Conservation (phyloP, 2,113 vertebrate genomes). For the Macquaria ambigua region DNA sequence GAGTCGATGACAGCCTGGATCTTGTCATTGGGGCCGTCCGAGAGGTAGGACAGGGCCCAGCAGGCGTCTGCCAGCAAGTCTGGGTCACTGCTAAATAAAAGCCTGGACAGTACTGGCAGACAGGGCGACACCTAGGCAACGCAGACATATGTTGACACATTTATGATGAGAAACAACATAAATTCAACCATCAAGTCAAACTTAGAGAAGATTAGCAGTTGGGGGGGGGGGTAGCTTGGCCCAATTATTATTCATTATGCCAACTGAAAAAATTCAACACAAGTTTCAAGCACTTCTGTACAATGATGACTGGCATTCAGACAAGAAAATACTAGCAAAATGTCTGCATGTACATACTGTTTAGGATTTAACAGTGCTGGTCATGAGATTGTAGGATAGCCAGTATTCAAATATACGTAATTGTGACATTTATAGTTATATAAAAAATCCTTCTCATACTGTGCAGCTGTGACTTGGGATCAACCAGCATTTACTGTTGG, state of each 20-base stretch:
- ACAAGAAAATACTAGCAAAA: background rate
- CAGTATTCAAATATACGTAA: background rate
- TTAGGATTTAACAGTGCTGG: background rate
- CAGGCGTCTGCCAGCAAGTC: conserved; percentile 98
- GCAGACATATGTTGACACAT: conserved; percentile 8
- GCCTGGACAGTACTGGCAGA: conserved; percentile 94
- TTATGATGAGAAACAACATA: background rate
- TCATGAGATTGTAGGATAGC: background rate
- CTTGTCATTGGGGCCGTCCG: conserved; percentile 98
- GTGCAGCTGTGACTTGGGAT: background rate
- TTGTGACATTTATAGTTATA: background rate
- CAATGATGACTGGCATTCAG: background rate
- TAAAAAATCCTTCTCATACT: background rate
- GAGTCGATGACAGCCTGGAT: conserved; percentile 99
- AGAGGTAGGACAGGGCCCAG: conserved; percentile 98
- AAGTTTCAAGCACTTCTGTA: background rate
- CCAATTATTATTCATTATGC: background rate
- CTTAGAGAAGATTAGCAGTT: too few relatives aligned
- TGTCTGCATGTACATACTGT: background rate
- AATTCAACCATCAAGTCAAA: background rate
- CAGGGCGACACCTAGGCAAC: conserved; percentile 92
- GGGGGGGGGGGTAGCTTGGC: too few relatives aligned
- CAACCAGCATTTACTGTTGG: background rate
- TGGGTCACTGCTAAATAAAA: conserved; percentile 97
- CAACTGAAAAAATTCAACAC: background rate